Percentiles rank a stretch among this genome's conserved stretches.
Evolutionary conservation across 2,797 vertebrate species (phyloP).

Genomic region (Galagoides demidoff): DNA sequence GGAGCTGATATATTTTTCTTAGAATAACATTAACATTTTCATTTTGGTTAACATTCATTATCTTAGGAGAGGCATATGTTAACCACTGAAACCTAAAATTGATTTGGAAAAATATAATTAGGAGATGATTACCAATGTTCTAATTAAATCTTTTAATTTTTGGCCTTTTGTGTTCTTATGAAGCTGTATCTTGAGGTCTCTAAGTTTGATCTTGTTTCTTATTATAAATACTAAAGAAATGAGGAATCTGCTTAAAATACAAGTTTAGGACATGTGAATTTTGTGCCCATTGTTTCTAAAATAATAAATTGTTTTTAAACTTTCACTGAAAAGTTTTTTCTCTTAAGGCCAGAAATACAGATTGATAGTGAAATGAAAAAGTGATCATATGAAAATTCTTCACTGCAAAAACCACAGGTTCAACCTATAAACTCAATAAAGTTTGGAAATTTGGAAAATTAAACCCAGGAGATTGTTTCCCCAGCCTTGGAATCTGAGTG

Average conservation of each 20-base stretch:
- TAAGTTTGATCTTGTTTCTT: slow-evolving; percentile 47
- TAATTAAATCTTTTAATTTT: slow-evolving; percentile 66
- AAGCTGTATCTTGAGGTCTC: slow-evolving; percentile 30
- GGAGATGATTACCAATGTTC: slow-evolving; percentile 60
- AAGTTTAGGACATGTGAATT: slow-evolving; percentile 27
- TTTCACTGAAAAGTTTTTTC: slow-evolving; percentile 10
- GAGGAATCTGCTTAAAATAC: not conserved
- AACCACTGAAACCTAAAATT: slow-evolving; percentile 44
- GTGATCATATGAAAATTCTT: slow-evolving; percentile 52
- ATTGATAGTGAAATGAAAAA: slow-evolving; percentile 50
- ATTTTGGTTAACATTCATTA: slow-evolving; percentile 64
- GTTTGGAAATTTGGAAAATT: slow-evolving; percentile 60
- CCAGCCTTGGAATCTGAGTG: slow-evolving; percentile 50
- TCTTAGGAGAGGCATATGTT: slow-evolving; percentile 14
- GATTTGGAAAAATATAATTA: slow-evolving; percentile 74
- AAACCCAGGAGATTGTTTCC: slow-evolving; percentile 48
- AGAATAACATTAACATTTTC: slow-evolving; percentile 63
- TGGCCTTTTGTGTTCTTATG: slow-evolving; percentile 64
- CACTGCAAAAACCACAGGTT: slow-evolving; percentile 1
- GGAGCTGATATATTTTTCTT: slow-evolving; percentile 58
- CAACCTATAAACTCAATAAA: slow-evolving; percentile 23
- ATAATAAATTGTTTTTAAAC: not conserved
- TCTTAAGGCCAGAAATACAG: slow-evolving; percentile 41
- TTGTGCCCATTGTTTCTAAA: slow-evolving; percentile 56
- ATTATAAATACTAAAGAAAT: slow-evolving; percentile 37